Base-by-base conservation (phyloP, 2,888 invertebrate genomes). In the Resseliella maxima region DNA sequence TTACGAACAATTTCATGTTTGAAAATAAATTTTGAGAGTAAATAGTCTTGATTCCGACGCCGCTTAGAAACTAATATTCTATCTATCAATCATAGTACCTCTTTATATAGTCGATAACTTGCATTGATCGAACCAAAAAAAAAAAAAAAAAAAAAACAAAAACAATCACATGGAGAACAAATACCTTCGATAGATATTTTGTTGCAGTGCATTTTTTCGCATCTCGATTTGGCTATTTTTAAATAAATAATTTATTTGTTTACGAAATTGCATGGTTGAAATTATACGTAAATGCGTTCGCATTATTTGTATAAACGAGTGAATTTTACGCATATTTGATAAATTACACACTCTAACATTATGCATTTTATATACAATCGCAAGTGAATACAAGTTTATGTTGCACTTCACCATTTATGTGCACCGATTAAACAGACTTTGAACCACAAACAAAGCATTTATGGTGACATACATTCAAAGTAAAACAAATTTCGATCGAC, bases 201-300 rank as follows among this genome's bases (percentile, higher is more conserved):
- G 0, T 35, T 72, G 3, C 15, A 18, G 31, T 2, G 31, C 31
- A 31, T 15, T n/a, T n/a, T n/a, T n/a, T n/a, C n/a, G n/a, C n/a
- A 31, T 72, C 35, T 72, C 18, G 0, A 27, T 31, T 72, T 72
- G 18, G 72, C 31, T 72, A 72, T 0, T 72, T 72, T 72, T 72
- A 35, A 72, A 72, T 72, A 31, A 72, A 72, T 72, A 31, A 72
- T 72, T 72, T 72, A 72, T 72, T 72, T 72, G 72, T 72, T 72
- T 72, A 72, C 72, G 31, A 72, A 72, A 72, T 18, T n/a, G 35
- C 72, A 31, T 12, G 3, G n/a, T n/a, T 12, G 31, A 31, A 72
- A 72, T n/a, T n/a, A 72, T 72, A 35, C 72, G 72, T 72, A 6
- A 72, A 72, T 72, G 72, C 72, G 27, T 27, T 72, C 72, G 72